A percentile compares a stretch with the other conserved stretches of the same genome.
These are phyloP conservation scores for Pseudococcus jackbeardsleyi DNA, from an alignment of 2,888 invertebrate genomes.

Conservation along the genomic window DNA sequence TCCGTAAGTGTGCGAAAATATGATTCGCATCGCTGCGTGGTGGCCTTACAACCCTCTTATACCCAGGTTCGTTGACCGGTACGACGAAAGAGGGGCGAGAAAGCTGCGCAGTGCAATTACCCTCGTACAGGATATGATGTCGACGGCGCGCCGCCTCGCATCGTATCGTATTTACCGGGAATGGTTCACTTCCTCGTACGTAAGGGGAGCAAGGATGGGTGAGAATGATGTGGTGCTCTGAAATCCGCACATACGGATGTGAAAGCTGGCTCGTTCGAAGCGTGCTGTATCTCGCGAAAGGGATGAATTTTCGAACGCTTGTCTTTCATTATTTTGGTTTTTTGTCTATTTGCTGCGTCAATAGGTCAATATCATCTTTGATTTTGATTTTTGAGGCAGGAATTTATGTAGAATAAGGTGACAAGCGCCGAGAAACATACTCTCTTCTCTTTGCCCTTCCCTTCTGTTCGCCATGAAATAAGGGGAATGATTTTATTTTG, in stretches of 20 bases:
- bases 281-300: neutral
- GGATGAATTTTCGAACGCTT: no score
- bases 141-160: neutral
- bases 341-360: no score
- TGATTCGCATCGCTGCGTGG: neutral
- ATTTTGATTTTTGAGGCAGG: no score
- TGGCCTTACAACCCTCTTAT: neutral
- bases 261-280: neutral
- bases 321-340: no score
- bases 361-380: no score
- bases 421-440: no score
- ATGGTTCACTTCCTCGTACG: neutral
- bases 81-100: neutral
- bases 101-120: conserved; percentile 25
- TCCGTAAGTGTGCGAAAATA: conserved; percentile 4
- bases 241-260: neutral
- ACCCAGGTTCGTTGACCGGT: conserved; percentile 6
- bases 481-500: no score
- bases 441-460: no score
- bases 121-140: neutral
- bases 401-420: no score
- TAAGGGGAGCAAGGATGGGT: neutral
- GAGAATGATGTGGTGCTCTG: neutral
- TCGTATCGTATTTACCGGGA: neutral
- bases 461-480: no score